phyloP scores from a whole-genome alignment of 2,797 vertebrate species.

The Podarcis lilfordi region DNA sequence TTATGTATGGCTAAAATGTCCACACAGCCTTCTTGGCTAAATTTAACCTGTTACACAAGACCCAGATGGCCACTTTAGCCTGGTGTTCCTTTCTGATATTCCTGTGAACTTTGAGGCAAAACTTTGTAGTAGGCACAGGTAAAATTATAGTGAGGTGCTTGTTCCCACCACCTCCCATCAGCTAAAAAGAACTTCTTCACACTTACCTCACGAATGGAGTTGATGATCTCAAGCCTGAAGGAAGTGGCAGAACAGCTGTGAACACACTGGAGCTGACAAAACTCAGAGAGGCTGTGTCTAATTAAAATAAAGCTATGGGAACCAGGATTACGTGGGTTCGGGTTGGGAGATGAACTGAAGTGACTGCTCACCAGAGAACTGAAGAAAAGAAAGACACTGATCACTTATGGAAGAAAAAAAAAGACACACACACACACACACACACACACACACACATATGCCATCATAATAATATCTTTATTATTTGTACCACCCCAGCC shows the following conservation, averaged over 20 bases:
- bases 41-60: neutral
- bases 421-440: no score
- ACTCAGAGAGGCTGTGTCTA: neutral
- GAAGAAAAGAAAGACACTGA: neutral
- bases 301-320: slow-evolving; percentile 18
- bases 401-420: neutral
- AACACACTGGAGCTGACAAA: slow-evolving; percentile 6
- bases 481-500: no score
- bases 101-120: neutral
- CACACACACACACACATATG: no score
- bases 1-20: neutral
- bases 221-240: neutral
- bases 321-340: neutral
- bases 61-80: fast-evolving
- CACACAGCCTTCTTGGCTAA: neutral
- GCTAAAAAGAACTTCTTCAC: slow-evolving; percentile 13
- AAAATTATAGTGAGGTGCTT: neutral
- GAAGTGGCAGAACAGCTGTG: slow-evolving; percentile 4
- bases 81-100: neutral
- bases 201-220: neutral
- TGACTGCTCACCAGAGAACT: neutral
- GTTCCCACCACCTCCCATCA: neutral
- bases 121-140: neutral
- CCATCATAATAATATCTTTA: no score
- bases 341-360: neutral